These are phyloP conservation scores for Liopterus haemorrhoidalis DNA, from an alignment of 2,888 invertebrate species.

Conservation along the genomic window DNA sequence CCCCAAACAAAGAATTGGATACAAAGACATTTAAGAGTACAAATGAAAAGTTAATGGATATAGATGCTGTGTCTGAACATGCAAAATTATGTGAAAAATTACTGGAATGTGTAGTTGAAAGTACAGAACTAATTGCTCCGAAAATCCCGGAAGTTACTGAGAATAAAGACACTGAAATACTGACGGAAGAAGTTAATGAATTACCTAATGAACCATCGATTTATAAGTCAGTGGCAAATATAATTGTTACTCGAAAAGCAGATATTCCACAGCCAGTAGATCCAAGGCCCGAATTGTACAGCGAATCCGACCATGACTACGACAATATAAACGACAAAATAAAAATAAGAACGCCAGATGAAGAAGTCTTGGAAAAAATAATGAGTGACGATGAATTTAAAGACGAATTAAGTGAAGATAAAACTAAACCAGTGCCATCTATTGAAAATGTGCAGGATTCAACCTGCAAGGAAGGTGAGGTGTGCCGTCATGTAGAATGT, in stretches of 20 bases:
- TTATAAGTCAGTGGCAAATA: slow-evolving; percentile 39
- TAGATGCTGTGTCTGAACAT: slow-evolving; percentile 47
- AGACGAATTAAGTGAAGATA: slow-evolving; percentile 7
- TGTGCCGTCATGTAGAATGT: slow-evolving; percentile 20
- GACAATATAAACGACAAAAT: slow-evolving; percentile 41
- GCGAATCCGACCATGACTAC: slow-evolving; percentile 41
- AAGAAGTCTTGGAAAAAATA: slow-evolving; percentile 42
- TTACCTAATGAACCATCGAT: slow-evolving; percentile 33
- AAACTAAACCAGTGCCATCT: too few relatives aligned
- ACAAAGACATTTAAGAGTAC: slow-evolving; percentile 15
- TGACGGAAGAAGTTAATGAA: slow-evolving; percentile 38
- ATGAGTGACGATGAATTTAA: slow-evolving; percentile 28
- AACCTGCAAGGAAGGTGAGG: slow-evolving; percentile 21
- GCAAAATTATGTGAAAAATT: slow-evolving; percentile 49
- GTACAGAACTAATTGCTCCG: slow-evolving; percentile 35
- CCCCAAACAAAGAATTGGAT: background rate
- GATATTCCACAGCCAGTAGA: slow-evolving; percentile 27
- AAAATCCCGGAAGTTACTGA: slow-evolving; percentile 29
- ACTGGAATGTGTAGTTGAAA: slow-evolving; percentile 44
- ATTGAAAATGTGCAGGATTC: slow-evolving; percentile 13
- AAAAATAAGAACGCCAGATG: too few relatives aligned
- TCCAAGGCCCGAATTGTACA: slow-evolving; percentile 31
- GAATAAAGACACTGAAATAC: slow-evolving; percentile 26
- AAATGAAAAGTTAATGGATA: slow-evolving; percentile 37
- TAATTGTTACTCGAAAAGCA: slow-evolving; percentile 38